Evolutionary conservation across 2,888 invertebrate genomes (phyloP).

Genomic region (Leuctra nigra): DNA sequence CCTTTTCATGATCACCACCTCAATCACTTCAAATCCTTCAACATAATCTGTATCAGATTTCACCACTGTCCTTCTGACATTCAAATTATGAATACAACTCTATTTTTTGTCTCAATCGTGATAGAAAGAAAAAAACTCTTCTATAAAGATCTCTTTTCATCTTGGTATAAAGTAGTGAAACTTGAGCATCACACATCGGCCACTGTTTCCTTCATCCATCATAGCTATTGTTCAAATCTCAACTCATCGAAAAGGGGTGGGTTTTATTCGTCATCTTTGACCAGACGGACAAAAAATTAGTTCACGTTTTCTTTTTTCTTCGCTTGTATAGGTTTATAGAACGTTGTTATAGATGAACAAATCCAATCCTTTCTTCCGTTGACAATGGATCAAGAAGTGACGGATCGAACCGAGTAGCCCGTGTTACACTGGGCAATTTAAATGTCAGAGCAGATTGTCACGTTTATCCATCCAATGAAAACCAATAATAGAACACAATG

Average conservation of each 20-base stretch:
- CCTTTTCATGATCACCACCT: too few relatives aligned
- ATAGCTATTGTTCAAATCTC: conserved; percentile 3
- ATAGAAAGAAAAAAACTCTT: background rate
- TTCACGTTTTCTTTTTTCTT: background rate
- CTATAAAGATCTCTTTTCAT: too few relatives aligned
- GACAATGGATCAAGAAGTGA: too few relatives aligned
- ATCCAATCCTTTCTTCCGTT: conserved; percentile 1
- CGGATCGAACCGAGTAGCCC: too few relatives aligned
- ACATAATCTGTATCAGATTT: background rate
- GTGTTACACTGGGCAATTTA: too few relatives aligned
- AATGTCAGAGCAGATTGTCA: too few relatives aligned
- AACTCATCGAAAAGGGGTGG: background rate
- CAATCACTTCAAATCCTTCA: too few relatives aligned
- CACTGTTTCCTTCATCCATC: conserved; percentile 5
- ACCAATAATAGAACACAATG: too few relatives aligned
- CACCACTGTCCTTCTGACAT: background rate
- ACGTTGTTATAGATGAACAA: conserved; percentile 11
- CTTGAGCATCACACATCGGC: too few relatives aligned
- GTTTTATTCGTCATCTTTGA: background rate
- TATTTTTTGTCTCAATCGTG: background rate
- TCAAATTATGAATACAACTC: background rate
- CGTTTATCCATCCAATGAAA: too few relatives aligned
- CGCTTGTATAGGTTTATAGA: background rate
- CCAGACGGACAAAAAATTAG: conserved; percentile 8
- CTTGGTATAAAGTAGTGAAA: too few relatives aligned